Base-by-base conservation (phyloP, 2,888 invertebrate species). In the Icerya purchasi region DNA sequence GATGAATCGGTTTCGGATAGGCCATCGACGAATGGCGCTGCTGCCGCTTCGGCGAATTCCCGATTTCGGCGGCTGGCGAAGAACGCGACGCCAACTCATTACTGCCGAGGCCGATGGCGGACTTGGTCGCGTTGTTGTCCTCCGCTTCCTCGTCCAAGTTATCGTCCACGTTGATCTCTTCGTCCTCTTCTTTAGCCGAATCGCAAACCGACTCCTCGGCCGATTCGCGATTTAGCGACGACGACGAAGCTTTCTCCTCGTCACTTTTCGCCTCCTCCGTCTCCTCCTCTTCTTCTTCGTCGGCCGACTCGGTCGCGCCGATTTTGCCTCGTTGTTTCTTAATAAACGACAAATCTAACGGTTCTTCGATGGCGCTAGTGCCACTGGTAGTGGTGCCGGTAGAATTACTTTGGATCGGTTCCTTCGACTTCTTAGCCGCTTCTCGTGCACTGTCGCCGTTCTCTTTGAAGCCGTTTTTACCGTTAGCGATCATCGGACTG, bases 1-100 rank as follows among this genome's bases (percentile, higher is more conserved):
- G 87, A 68, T 88, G 86, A 61, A 88, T 81, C 0, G 88, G 86
- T 69, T 84, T 77, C 0, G 91, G 90, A 67, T 87, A 90, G 0
- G 82, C 83, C 36, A 50, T 54, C n/a, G 49, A 19, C 3, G 51
- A 51, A n/a, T n/a, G n/a, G 3, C 2, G 54, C n/a, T 24, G 36
- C 14, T 54, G 22, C n/a, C 22, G 21, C 52, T n/a, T 52, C 20
- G 52, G 14, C 10, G 49, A 8, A 14, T 14, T 49, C 49, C 14
- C 14, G 8, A 18, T 5, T 53, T 3, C 21, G 18, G 53, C 18
- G 18, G 20, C 18, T 22, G 23, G 25, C 20, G 58, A 25, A 19
- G 49, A 3, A 14, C 50, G n/a, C 2, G 20, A n/a, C n/a, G n/a
- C n/a, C n/a, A n/a, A n/a, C n/a, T n/a, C n/a, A n/a, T n/a, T n/a